Evolutionary conservation across 2,888 invertebrate genomes (phyloP).

Genomic region (Amaurobius ferox): DNA sequence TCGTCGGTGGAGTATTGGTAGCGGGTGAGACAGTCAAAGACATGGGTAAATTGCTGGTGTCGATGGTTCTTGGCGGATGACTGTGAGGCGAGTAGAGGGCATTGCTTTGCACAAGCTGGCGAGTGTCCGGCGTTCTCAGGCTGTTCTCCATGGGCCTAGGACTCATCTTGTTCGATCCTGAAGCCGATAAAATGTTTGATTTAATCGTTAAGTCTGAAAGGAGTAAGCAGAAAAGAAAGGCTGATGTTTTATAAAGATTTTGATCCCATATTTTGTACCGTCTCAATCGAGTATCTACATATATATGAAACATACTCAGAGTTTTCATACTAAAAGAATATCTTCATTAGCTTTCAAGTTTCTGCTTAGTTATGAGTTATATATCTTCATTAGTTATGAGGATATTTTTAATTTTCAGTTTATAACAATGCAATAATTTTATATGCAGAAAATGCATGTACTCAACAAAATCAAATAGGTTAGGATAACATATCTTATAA

Average conservation of each 20-base stretch:
- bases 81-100: constrained; percentile 36
- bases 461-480: too few relatives aligned
- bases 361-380: too few relatives aligned
- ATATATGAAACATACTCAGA: too few relatives aligned
- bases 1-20: constrained; percentile 28
- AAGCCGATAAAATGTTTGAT: constrained; percentile 11
- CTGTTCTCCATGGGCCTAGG: constrained; percentile 54
- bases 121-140: constrained; percentile 40
- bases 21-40: constrained; percentile 56
- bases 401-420: too few relatives aligned
- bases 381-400: too few relatives aligned
- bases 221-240: not conserved
- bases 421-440: too few relatives aligned
- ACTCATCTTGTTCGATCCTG: constrained; percentile 65
- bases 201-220: constrained; percentile 7
- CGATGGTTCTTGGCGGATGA: constrained; percentile 50
- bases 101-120: constrained; percentile 53
- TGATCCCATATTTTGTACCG: not conserved
- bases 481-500: too few relatives aligned
- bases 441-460: too few relatives aligned
- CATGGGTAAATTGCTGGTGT: constrained; percentile 57
- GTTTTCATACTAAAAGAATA: too few relatives aligned
- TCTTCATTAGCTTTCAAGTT: too few relatives aligned
- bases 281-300: not conserved
- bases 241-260: not conserved